A percentile compares a stretch with the other conserved stretches of the same genome.
phyloP scores from a whole-genome alignment of 2,113 vertebrate genomes.

The Rhynchopsitta pachyrhyncha region DNA sequence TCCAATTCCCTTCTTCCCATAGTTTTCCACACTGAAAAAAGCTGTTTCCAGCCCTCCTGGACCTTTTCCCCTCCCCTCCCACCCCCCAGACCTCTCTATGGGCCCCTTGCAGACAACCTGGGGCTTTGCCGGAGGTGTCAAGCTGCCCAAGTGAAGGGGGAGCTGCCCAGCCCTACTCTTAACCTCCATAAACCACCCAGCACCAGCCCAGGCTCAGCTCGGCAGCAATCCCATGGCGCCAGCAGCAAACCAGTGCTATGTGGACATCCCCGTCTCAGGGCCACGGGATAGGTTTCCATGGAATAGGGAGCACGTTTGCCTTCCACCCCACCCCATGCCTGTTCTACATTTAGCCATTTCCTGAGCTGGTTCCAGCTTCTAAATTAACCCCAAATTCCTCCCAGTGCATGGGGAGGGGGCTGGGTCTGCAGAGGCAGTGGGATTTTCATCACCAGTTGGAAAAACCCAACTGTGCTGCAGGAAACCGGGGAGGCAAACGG shows the following conservation, averaged over 20 bases:
- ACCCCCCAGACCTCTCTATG: neutral
- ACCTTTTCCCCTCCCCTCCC: neutral
- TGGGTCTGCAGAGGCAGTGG: neutral
- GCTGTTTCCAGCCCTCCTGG: neutral
- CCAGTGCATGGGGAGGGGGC: neutral
- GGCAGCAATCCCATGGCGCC: accelerated
- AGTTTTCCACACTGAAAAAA: neutral
- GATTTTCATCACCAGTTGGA: neutral
- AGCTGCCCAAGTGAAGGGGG: neutral
- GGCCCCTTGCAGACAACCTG: neutral
- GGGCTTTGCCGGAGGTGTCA: neutral
- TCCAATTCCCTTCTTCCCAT: neutral
- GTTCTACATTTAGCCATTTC: neutral
- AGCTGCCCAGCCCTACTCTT: neutral
- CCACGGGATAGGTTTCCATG: neutral
- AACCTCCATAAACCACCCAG: neutral
- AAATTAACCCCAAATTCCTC: neutral
- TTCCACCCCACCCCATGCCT: neutral
- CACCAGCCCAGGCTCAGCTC: neutral
- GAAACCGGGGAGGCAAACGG: neutral
- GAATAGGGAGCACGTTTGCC: neutral
- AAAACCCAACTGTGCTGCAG: neutral
- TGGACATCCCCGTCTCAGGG: neutral
- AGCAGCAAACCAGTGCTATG: neutral
- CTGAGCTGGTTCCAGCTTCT: slow-evolving; percentile 13